Percentiles rank a stretch among this genome's conserved stretches.
Conservation (phyloP, 2,888 invertebrate genomes). For the Macroteleia sp. region DNA sequence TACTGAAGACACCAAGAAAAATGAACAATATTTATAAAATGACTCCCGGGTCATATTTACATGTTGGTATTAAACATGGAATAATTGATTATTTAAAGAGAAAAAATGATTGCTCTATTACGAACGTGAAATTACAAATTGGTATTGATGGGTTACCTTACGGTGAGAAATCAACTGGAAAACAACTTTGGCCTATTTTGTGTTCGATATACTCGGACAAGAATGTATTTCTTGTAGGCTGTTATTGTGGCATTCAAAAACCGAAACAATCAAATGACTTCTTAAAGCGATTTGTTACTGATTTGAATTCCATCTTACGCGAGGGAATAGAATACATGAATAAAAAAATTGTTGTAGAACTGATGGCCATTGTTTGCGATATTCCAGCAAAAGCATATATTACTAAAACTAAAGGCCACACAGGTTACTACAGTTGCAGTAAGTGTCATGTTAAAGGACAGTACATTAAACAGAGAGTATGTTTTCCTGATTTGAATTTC, state of each 20-base stretch:
- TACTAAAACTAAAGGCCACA: constrained; percentile 1
- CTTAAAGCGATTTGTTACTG: constrained; percentile 3
- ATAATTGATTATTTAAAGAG: constrained; percentile 2
- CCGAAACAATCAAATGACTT: constrained; percentile 7
- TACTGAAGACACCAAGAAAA: constrained; percentile 10
- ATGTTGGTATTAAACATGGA: constrained; percentile 1
- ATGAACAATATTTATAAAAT: background rate
- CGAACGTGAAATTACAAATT: constrained; percentile 7
- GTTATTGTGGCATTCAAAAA: constrained; percentile 40
- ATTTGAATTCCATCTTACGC: background rate
- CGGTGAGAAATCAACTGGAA: constrained; percentile 17
- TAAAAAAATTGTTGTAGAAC: background rate
- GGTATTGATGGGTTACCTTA: constrained; percentile 36
- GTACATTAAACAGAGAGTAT: constrained; percentile 9
- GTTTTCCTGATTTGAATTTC: constrained; percentile 17
- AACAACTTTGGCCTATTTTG: constrained; percentile 51
- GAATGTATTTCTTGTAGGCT: constrained; percentile 26
- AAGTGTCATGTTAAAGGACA: background rate
- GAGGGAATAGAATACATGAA: background rate
- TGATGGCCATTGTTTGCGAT: background rate
- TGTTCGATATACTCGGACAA: constrained; percentile 11
- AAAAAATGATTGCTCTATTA: constrained; percentile 1
- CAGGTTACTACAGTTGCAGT: background rate
- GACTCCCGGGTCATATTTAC: constrained; percentile 8
- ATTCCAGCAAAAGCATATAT: background rate